A percentile compares a stretch with the other conserved stretches of the same genome.
Conservation (phyloP, 1,140 invertebrate species). For the Chironomus striatipennis region DNA sequence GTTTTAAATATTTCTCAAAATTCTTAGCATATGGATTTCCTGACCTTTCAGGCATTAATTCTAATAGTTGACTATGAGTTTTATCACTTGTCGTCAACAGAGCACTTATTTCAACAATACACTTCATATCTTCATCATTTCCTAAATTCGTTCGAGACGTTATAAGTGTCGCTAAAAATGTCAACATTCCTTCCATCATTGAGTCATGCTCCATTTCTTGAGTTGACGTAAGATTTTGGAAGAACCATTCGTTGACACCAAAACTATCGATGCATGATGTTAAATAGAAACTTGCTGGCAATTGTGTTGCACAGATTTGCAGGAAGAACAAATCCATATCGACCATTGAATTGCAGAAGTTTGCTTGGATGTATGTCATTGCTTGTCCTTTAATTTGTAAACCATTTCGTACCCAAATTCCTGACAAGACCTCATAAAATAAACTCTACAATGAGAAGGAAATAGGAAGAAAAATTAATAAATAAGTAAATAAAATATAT, state of each 20-base stretch:
- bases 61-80: constrained; percentile 90
- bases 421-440: constrained; percentile 89
- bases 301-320: constrained; percentile 83
- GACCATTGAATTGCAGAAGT: constrained; percentile 97
- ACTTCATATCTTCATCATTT: constrained; percentile 60
- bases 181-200: constrained; percentile 88
- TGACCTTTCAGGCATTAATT: constrained; percentile 90
- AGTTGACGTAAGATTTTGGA: constrained; percentile 56
- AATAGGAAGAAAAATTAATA: constrained; percentile 21
- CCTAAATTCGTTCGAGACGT: constrained; percentile 84
- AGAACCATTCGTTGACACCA: constrained; percentile 76
- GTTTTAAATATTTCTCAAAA: constrained; percentile 73
- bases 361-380: constrained; percentile 97
- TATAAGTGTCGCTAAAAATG: constrained; percentile 83
- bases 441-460: constrained; percentile 58
- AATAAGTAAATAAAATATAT: neutral
- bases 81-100: constrained; percentile 87
- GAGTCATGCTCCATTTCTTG: constrained; percentile 72
- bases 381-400: constrained; percentile 96
- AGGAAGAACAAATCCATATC: constrained; percentile 92
- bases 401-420: constrained; percentile 93
- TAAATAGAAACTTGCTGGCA: constrained; percentile 78
- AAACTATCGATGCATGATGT: constrained; percentile 83
- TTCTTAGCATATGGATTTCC: constrained; percentile 82
- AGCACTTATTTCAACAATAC: constrained; percentile 85